These are phyloP conservation scores for Cyclura pinguis DNA, from an alignment of 2,797 vertebrate species.

Conservation along the genomic window DNA sequence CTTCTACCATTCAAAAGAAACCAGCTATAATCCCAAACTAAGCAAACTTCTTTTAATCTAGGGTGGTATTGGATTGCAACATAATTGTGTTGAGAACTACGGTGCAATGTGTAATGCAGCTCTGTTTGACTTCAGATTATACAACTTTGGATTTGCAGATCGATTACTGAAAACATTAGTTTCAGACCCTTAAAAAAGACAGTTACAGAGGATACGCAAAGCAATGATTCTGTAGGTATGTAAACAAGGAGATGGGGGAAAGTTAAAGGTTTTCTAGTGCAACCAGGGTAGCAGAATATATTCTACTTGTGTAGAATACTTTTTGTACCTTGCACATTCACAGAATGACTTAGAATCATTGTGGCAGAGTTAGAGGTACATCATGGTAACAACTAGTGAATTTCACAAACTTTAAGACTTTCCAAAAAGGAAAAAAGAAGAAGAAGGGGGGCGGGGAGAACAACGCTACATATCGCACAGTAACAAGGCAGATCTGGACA, in stretches of 20 bases:
- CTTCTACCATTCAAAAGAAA: constrained; percentile 46
- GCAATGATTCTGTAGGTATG: constrained; percentile 84
- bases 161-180: constrained; percentile 43
- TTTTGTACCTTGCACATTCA: constrained; percentile 77
- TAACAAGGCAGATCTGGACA: constrained; percentile 52
- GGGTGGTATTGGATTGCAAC: constrained; percentile 29
- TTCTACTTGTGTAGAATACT: constrained; percentile 84
- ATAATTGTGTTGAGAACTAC: constrained; percentile 46
- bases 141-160: background rate
- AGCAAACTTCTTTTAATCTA: constrained; percentile 23
- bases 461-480: background rate
- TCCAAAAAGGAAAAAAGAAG: constrained; percentile 42
- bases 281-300: constrained; percentile 77
- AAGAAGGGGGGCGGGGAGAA: background rate
- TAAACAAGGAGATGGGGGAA: constrained; percentile 64
- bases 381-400: constrained; percentile 67
- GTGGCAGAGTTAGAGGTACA: constrained; percentile 71
- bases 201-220: constrained; percentile 78
- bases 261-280: constrained; percentile 58
- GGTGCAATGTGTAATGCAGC: constrained; percentile 40
- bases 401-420: constrained; percentile 69
- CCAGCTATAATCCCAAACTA: constrained; percentile 54
- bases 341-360: constrained; percentile 83
- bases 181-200: constrained; percentile 78
- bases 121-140: constrained; percentile 36